phyloP scores from a whole-genome alignment of 1,140 invertebrate genomes.

The Drosophila azteca region DNA sequence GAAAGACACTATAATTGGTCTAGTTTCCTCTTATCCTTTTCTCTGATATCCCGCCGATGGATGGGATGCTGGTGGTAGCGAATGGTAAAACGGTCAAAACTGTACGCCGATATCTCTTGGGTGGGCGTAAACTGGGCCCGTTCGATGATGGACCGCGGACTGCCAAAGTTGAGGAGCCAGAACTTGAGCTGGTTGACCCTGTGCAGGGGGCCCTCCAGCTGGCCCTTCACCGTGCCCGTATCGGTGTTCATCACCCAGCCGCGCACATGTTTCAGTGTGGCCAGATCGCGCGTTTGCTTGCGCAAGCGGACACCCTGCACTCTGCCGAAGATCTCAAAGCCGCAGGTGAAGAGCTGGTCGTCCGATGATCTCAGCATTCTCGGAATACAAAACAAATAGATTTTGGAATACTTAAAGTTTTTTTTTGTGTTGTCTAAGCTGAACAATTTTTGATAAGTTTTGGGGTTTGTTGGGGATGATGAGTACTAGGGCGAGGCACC shows the following conservation, averaged over 20 bases:
- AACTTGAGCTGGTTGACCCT: slow-evolving; percentile 86
- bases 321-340: slow-evolving; percentile 86
- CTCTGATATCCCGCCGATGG: background rate
- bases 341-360: slow-evolving; percentile 63
- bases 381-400: background rate
- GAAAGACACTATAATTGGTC: background rate
- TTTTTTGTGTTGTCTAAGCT: background rate
- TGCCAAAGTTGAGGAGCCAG: slow-evolving; percentile 87
- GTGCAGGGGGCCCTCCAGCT: slow-evolving; percentile 85
- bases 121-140: slow-evolving; percentile 85
- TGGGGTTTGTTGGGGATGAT: no score
- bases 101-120: slow-evolving; percentile 58
- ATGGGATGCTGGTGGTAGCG: slow-evolving; percentile 25
- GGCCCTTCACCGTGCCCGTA: slow-evolving; percentile 86
- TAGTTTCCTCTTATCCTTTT: slow-evolving; percentile 7
- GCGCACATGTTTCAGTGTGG: slow-evolving; percentile 85
- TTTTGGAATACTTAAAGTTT: background rate
- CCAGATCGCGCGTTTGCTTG: slow-evolving; percentile 86
- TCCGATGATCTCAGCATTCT: slow-evolving; percentile 30
- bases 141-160: slow-evolving; percentile 87
- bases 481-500: no score
- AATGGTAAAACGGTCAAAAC: slow-evolving; percentile 50
- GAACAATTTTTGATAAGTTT: background rate
- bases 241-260: slow-evolving; percentile 89
- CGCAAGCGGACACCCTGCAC: slow-evolving; percentile 86